These are phyloP conservation scores for Drosophila prostipennis DNA, from an alignment of 2,888 invertebrate species.

Conservation along the genomic window DNA sequence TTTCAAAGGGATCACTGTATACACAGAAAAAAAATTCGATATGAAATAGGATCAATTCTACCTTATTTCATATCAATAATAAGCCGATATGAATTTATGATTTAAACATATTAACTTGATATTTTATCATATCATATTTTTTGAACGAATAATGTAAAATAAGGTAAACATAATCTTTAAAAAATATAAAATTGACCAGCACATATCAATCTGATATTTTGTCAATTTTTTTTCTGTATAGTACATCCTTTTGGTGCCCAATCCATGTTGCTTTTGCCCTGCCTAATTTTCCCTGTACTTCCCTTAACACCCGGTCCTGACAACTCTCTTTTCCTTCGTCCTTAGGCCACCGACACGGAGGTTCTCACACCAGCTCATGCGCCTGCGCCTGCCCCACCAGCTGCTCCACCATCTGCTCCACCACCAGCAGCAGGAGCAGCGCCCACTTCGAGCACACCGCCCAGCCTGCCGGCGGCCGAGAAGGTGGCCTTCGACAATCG, in stretches of 20 bases:
- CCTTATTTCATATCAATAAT: too few relatives aligned
- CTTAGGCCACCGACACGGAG: slow-evolving; percentile 36
- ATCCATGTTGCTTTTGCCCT: not conserved
- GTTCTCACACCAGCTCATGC: slow-evolving; percentile 20
- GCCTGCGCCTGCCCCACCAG: slow-evolving; percentile 22
- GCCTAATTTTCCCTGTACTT: not conserved
- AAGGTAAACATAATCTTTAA: too few relatives aligned
- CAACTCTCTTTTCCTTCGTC: not conserved
- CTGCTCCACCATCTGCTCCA: slow-evolving; percentile 1
- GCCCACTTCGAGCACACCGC: slow-evolving; percentile 12
- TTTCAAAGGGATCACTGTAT: not conserved
- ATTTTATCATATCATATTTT: too few relatives aligned
- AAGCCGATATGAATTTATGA: too few relatives aligned
- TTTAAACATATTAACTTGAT: too few relatives aligned
- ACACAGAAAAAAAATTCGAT: too few relatives aligned
- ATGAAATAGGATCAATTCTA: too few relatives aligned
- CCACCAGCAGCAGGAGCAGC: slow-evolving; percentile 5
- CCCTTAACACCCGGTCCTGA: not conserved
- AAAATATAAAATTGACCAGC: too few relatives aligned
- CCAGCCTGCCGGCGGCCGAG: slow-evolving; percentile 60
- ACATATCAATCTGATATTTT: too few relatives aligned
- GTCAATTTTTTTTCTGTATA: too few relatives aligned
- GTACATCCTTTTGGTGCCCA: not conserved
- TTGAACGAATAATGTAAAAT: too few relatives aligned
- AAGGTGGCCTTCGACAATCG: slow-evolving; percentile 82